Evolutionary conservation across 2,888 invertebrate genomes (phyloP), one percentile per base, ranked within the genome.

Genomic region (Ormia ochracea): DNA sequence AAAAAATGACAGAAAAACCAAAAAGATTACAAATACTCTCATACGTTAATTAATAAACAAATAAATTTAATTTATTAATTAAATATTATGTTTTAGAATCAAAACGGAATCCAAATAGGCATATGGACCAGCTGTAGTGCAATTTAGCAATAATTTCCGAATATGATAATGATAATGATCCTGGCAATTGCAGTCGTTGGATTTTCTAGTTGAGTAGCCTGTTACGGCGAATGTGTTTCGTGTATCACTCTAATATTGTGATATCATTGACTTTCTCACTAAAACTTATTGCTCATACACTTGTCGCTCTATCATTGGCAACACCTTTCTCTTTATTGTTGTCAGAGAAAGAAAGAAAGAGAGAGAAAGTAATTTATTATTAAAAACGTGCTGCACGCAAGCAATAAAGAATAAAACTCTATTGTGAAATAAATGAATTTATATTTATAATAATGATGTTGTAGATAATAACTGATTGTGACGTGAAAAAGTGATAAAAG

Each of bases 341-440:
- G 21, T 54, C 4, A 14, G 2, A 36, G 7, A 1, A n/a, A 26
- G 19, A 66, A 58, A 23, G 1, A 59, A 41, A 41, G 10, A 3
- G 23, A 14, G 56, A n/a, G n/a, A n/a, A n/a, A n/a, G n/a, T n/a
- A n/a, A 33, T 52, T 52, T 43, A 41, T 56, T 61, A 76, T 69
- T 61, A 61, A 63, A 69, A 69, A 76, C 69, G 76, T 76, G 69
- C 48, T n/a, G 41, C 28, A 45, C 36, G 28, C 31, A 65, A 21
- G 45, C 23, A 41, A 33, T 33, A 48, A 54, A 1, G n/a, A 26
- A 50, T 33, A 6, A 54, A 70, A 45, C 19, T 52, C 31, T 33
- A 2, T 41, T 28, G 19, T 23, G 10, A 41, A 45, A 38, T 14
- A 58, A 50, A 28, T 28, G 21, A 17, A 36, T 23, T 48, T 45